These are phyloP conservation scores for Ctenochaetus hawaiiensis DNA, from an alignment of 2,797 vertebrate genomes.

Conservation along the genomic window DNA sequence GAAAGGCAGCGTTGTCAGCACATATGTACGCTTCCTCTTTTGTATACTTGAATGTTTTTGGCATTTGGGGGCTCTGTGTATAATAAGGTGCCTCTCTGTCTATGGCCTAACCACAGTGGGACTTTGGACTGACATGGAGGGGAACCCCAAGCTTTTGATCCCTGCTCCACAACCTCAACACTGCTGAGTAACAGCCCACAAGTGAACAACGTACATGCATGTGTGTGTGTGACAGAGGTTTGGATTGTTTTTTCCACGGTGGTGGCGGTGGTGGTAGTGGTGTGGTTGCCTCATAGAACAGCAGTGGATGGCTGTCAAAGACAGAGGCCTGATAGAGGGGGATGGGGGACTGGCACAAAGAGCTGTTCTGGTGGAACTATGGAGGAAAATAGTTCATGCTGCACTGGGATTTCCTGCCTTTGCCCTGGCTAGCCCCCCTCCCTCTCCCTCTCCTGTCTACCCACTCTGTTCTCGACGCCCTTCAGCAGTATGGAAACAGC, in stretches of 20 bases:
- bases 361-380: constrained; percentile 81
- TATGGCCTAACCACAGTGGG: constrained; percentile 80
- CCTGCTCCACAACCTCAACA: constrained; percentile 62
- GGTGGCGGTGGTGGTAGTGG: constrained; percentile 46
- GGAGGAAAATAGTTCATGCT: constrained; percentile 84
- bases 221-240: constrained; percentile 64
- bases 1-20: constrained; percentile 37
- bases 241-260: constrained; percentile 69
- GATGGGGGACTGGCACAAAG: constrained; percentile 78
- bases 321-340: constrained; percentile 73
- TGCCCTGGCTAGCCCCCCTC: constrained; percentile 59
- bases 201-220: constrained; percentile 64
- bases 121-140: constrained; percentile 76
- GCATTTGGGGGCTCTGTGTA: constrained; percentile 75
- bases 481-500: constrained; percentile 62
- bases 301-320: constrained; percentile 71
- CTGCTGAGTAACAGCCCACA: constrained; percentile 75
- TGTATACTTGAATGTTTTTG: constrained; percentile 68
- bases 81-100: constrained; percentile 84
- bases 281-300: constrained; percentile 62
- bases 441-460: constrained; percentile 40
- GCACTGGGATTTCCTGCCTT: constrained; percentile 87
- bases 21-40: constrained; percentile 43
- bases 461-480: constrained; percentile 63
- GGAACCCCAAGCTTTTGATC: constrained; percentile 84